phyloP scores from a whole-genome alignment of 2,888 invertebrate species.

The Rhagophthalmus giganteus region DNA sequence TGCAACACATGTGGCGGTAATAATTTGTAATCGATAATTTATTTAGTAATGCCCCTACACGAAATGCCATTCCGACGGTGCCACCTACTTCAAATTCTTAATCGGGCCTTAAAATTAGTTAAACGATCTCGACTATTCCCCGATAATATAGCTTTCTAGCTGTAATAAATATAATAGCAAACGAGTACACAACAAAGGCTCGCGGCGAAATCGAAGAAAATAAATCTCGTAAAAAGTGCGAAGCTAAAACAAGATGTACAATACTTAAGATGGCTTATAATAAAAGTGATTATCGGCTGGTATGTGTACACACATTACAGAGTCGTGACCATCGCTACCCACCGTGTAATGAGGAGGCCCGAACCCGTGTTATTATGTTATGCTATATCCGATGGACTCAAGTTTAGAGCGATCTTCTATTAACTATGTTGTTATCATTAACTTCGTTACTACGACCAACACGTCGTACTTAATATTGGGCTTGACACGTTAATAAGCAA shows the following conservation, averaged over 20 bases:
- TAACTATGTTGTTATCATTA: no score
- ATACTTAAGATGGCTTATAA: slow-evolving; percentile 51
- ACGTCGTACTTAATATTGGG: no score
- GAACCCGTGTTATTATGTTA: slow-evolving; percentile 37
- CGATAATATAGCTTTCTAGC: slow-evolving; percentile 18
- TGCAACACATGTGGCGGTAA: no score
- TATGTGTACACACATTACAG: slow-evolving; percentile 55
- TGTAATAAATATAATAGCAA: slow-evolving; percentile 34
- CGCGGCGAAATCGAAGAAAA: slow-evolving; percentile 29
- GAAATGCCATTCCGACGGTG: no score
- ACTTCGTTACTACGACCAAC: no score
- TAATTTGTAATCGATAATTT: no score
- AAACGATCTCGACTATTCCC: slow-evolving; percentile 20
- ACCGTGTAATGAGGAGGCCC: slow-evolving; percentile 56
- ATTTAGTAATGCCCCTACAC: no score
- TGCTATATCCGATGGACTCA: slow-evolving; percentile 34
- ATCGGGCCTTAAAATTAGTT: slow-evolving; percentile 16
- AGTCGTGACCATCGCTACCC: slow-evolving; percentile 56
- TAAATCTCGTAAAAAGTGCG: slow-evolving; percentile 45
- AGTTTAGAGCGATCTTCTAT: slow-evolving; percentile 25
- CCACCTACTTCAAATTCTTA: slow-evolving; percentile 21
- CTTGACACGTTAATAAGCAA: no score
- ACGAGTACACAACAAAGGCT: slow-evolving; percentile 30
- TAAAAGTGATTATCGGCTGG: slow-evolving; percentile 55
- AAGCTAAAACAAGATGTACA: slow-evolving; percentile 53